These are phyloP conservation scores for Onychomys leucogaster DNA, from an alignment of 2,797 vertebrate species.

Conservation along the genomic window DNA sequence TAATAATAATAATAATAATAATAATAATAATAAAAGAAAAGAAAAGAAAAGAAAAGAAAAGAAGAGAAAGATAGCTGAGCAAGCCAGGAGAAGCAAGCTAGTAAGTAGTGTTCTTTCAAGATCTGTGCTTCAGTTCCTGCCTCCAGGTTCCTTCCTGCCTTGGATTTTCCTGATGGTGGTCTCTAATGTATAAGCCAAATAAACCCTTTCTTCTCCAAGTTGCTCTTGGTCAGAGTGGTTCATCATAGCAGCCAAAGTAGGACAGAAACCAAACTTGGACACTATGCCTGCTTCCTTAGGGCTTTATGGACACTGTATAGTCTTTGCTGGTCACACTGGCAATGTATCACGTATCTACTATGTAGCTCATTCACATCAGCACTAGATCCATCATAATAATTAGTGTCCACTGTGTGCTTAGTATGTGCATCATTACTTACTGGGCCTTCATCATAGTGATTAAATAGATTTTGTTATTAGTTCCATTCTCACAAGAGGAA, in stretches of 20 bases:
- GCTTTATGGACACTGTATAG: not conserved
- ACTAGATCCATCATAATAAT: not conserved
- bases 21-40: too few relatives aligned
- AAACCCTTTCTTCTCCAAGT: not conserved
- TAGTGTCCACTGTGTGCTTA: not conserved
- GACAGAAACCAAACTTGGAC: not conserved
- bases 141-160: not conserved
- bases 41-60: too few relatives aligned
- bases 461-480: not conserved
- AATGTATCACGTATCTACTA: not conserved
- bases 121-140: not conserved
- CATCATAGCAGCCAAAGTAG: not conserved
- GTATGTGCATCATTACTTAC: not conserved
- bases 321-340: not conserved
- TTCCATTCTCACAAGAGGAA: not conserved
- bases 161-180: not conserved
- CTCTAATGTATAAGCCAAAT: not conserved
- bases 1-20: too few relatives aligned
- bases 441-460: not conserved
- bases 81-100: not conserved
- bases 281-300: not conserved
- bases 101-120: not conserved
- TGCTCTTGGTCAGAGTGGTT: not conserved
- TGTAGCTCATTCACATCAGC: not conserved
- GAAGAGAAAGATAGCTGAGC: too few relatives aligned